phyloP scores from a whole-genome alignment of 2,888 invertebrate genomes.

The Cheilosia grossa region DNA sequence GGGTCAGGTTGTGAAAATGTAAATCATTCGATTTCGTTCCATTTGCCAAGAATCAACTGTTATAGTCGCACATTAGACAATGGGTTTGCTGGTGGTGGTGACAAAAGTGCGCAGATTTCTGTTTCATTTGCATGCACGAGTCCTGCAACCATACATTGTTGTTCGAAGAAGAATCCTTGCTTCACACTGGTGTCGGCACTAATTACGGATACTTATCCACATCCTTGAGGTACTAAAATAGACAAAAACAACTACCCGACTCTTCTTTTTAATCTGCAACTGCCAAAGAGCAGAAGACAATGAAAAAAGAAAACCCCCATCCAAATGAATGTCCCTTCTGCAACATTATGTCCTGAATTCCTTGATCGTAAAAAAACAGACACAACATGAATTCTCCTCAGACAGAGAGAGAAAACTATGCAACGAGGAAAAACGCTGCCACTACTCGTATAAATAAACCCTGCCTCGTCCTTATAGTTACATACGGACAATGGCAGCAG shows the following conservation, averaged over 20 bases:
- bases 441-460: constrained; percentile 56
- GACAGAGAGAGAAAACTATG: constrained; percentile 30
- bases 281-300: constrained; percentile 17
- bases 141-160: too few relatives aligned
- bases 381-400: constrained; percentile 35
- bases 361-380: constrained; percentile 58
- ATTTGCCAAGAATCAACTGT: constrained; percentile 64
- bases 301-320: constrained; percentile 10
- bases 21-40: constrained; percentile 50
- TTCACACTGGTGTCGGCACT: too few relatives aligned
- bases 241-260: neutral
- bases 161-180: too few relatives aligned
- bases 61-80: constrained; percentile 33
- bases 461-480: constrained; percentile 34
- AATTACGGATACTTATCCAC: constrained; percentile 7
- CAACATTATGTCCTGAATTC: constrained; percentile 60
- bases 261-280: constrained; percentile 43
- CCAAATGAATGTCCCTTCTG: constrained; percentile 69
- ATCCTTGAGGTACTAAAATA: neutral
- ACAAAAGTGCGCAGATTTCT: constrained; percentile 15
- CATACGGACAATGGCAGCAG: constrained; percentile 10
- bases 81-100: constrained; percentile 19
- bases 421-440: constrained; percentile 61
- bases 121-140: neutral
- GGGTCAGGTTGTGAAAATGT: constrained; percentile 36